These are phyloP conservation scores for Drosophila arizonae DNA, from an alignment of 1,140 invertebrate genomes.

Conservation along the genomic window DNA sequence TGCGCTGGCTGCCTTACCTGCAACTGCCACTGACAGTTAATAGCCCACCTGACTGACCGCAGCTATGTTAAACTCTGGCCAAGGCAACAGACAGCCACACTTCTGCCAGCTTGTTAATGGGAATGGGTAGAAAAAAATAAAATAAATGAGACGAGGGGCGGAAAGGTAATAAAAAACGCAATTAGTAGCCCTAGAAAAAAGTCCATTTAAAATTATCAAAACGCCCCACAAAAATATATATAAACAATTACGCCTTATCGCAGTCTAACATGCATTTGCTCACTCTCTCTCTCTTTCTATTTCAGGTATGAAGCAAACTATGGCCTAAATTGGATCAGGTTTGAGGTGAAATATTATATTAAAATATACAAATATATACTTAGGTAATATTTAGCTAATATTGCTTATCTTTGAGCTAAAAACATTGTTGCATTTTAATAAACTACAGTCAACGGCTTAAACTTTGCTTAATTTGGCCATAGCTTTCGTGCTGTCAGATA, in stretches of 20 bases:
- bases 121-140: slow-evolving; percentile 18
- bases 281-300: slow-evolving; percentile 17
- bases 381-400: too few relatives aligned
- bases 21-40: slow-evolving; percentile 68
- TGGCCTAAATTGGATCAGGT: neutral
- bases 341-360: too few relatives aligned
- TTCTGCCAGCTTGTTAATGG: slow-evolving; percentile 12
- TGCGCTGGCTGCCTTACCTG: slow-evolving; percentile 32
- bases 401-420: neutral
- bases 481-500: too few relatives aligned
- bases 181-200: slow-evolving; percentile 63
- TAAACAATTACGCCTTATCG: slow-evolving; percentile 25
- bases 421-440: neutral
- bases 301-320: slow-evolving; percentile 38
- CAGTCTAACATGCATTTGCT: slow-evolving; percentile 4
- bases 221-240: slow-evolving; percentile 48
- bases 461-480: too few relatives aligned
- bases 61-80: slow-evolving; percentile 23
- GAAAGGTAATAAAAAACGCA: slow-evolving; percentile 28
- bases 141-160: neutral
- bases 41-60: slow-evolving; percentile 36
- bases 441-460: too few relatives aligned
- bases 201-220: slow-evolving; percentile 60
- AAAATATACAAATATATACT: too few relatives aligned
- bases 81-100: slow-evolving; percentile 7